Percentiles rank a stretch among this genome's conserved stretches.
phyloP scores from a whole-genome alignment of 2,888 invertebrate species.

The Endotricha flammealis region DNA sequence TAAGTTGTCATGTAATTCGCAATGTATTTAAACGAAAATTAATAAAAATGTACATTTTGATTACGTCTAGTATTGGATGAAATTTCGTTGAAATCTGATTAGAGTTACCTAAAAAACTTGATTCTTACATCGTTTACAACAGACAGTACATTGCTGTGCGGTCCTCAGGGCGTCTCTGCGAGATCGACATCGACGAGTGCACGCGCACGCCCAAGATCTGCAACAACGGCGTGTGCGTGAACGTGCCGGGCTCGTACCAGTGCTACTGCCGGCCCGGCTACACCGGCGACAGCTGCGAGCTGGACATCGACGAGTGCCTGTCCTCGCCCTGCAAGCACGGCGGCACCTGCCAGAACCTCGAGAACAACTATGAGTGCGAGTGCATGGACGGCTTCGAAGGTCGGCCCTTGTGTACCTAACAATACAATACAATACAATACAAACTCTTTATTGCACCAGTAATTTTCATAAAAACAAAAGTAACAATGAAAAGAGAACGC shows the following conservation, averaged over 20 bases:
- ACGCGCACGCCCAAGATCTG: conserved; percentile 80
- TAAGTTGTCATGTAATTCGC: too few species aligned
- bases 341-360: conserved; percentile 88
- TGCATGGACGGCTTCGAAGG: conserved; percentile 90
- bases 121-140: too few species aligned
- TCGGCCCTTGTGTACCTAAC: too few species aligned
- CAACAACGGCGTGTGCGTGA: conserved; percentile 90
- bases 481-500: too few species aligned
- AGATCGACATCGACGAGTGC: conserved; percentile 88
- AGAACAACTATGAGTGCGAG: conserved; percentile 90
- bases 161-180: conserved; percentile 78
- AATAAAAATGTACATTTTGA: too few species aligned
- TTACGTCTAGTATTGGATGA: too few species aligned
- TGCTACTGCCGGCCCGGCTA: conserved; percentile 92
- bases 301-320: conserved; percentile 92
- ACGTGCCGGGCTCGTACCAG: conserved; percentile 85
- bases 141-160: too few species aligned
- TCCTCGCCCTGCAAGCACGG: conserved; percentile 90
- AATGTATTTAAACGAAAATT: too few species aligned
- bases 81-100: too few species aligned
- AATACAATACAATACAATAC: conserved; percentile 13
- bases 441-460: too few species aligned
- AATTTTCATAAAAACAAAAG: too few species aligned
- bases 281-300: conserved; percentile 89
- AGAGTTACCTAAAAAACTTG: too few species aligned